phyloP scores from a whole-genome alignment of 2,888 invertebrate species.

The Cancer borealis region DNA sequence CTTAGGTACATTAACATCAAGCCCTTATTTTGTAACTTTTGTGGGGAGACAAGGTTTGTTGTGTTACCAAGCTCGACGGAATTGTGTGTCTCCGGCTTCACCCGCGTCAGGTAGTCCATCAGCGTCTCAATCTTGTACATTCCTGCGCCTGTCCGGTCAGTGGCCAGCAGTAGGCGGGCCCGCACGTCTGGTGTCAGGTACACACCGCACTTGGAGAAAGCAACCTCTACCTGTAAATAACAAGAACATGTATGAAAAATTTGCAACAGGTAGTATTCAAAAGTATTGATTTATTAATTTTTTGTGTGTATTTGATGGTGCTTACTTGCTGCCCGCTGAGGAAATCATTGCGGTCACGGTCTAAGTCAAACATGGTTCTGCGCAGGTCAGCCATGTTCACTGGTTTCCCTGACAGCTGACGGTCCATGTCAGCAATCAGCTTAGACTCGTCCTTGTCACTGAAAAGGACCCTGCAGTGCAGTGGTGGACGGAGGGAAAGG shows the following conservation, averaged over 20 bases:
- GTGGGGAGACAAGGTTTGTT: not conserved
- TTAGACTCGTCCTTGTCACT: constrained; percentile 62
- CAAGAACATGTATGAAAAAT: not conserved
- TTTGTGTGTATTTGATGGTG: not conserved
- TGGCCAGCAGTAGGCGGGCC: constrained; percentile 68
- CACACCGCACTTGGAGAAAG: constrained; percentile 63
- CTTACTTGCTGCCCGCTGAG: constrained; percentile 64
- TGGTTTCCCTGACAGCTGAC: constrained; percentile 58
- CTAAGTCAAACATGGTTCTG: constrained; percentile 65
- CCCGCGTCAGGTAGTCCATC: constrained; percentile 66
- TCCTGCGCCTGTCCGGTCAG: constrained; percentile 69
- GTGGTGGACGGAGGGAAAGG: not conserved
- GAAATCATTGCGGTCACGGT: constrained; percentile 73
- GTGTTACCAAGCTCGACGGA: constrained; percentile 53
- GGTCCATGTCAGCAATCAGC: constrained; percentile 55
- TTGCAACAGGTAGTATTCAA: not conserved
- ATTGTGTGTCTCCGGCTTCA: constrained; percentile 63
- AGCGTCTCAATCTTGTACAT: constrained; percentile 67
- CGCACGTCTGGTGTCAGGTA: constrained; percentile 63
- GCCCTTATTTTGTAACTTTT: not conserved
- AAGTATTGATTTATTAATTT: not conserved
- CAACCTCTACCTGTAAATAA: constrained; percentile 59
- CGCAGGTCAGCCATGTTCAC: constrained; percentile 70
- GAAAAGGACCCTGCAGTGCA: constrained; percentile 60
- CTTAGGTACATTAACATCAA: not conserved